A percentile compares a stretch with the other conserved stretches of the same genome.
Conservation (phyloP, 2,113 vertebrate species). For the Silurus glanis region DNA sequence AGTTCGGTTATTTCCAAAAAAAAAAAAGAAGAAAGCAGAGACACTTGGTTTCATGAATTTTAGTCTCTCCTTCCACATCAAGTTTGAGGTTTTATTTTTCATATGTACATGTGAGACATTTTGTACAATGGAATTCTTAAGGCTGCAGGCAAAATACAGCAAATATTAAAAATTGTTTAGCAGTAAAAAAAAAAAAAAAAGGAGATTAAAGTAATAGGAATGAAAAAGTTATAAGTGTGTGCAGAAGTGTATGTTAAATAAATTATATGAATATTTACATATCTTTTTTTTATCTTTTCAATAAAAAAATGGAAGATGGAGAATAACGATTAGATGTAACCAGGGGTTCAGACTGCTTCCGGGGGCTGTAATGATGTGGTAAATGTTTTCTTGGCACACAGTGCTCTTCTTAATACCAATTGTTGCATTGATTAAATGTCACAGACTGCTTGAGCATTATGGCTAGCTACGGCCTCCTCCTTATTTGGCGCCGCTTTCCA, state of each 20-base stretch:
- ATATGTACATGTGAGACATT: no score
- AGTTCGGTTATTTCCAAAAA: neutral
- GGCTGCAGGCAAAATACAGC: no score
- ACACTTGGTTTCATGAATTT: neutral
- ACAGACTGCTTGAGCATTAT: neutral
- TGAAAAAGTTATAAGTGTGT: no score
- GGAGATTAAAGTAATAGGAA: no score
- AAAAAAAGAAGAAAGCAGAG: neutral
- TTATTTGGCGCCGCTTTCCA: neutral
- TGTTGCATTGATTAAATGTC: neutral
- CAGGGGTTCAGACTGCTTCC: neutral
- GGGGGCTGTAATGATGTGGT: neutral
- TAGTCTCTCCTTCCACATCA: neutral
- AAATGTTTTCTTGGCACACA: neutral
- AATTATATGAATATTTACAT: no score
- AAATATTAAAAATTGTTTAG: no score
- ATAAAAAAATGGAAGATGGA: no score
- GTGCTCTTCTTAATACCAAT: neutral
- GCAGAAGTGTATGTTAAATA: no score
- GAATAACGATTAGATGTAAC: neutral
- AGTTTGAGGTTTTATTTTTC: no score
- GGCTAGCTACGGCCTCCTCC: neutral
- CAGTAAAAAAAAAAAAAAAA: no score
- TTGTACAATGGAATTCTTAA: no score
- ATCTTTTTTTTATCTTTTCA: no score